A percentile compares a stretch with the other conserved stretches of the same genome.
phyloP scores from a whole-genome alignment of 2,797 vertebrate species.

The Linurgus olivaceus region DNA sequence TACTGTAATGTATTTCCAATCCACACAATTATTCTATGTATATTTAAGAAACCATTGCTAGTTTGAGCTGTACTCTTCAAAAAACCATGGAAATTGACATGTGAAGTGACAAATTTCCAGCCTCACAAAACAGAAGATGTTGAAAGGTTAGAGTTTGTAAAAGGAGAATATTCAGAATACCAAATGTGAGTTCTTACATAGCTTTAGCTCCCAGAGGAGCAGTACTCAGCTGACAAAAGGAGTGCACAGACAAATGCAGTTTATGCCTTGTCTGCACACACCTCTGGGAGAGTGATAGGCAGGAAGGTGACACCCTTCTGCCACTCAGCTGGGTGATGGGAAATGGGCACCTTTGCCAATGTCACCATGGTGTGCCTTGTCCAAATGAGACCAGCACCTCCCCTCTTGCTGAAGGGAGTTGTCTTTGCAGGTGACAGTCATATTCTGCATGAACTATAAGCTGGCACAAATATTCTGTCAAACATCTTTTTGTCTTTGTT shows the following conservation, averaged over 20 bases:
- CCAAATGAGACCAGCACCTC: not conserved
- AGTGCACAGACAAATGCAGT: not conserved
- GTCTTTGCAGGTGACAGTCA: not conserved
- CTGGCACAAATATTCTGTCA: not conserved
- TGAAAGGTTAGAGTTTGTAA: not conserved
- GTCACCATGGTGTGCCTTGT: rapidly evolving
- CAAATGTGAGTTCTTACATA: not conserved
- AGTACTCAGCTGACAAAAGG: not conserved
- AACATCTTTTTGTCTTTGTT: not conserved
- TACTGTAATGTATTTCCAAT: not conserved
- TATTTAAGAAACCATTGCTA: not conserved
- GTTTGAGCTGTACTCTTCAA: not conserved
- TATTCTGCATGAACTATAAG: not conserved
- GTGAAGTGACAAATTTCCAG: not conserved
- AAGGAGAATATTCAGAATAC: not conserved
- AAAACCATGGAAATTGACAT: not conserved
- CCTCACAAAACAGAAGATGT: not conserved
- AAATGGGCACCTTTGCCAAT: not conserved
- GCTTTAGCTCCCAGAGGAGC: not conserved
- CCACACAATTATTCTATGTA: not conserved
- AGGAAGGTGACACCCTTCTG: not conserved
- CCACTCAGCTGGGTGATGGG: too few relatives aligned
- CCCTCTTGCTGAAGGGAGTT: not conserved
- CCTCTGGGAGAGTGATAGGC: not conserved
- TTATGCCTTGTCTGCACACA: not conserved